Base-by-base conservation (phyloP, 2,888 invertebrate species). In the Dolichomitus sp. region DNA sequence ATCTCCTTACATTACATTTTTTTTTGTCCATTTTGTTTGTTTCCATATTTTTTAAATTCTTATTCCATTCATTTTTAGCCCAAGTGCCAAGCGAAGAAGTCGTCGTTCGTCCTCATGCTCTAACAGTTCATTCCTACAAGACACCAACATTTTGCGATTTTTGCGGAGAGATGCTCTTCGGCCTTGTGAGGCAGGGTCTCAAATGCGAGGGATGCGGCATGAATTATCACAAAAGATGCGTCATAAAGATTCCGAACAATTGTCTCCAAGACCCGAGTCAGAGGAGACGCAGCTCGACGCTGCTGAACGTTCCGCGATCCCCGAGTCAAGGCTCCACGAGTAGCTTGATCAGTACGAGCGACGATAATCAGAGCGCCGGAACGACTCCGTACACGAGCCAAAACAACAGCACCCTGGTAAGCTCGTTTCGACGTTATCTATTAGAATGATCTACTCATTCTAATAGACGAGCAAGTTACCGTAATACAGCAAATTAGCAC, bases 81-180 rank as follows among this genome's bases (percentile, higher is more conserved):
- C 95, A 95, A 93, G 94, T 95, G 85, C 95, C 94, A 85, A 93
- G 91, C 50, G 94, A 94, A 87, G 94, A 94, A 86, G 94, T 96
- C 91, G 96, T 96, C 82, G 95, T 97, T 89, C 96, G 98, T 93
- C 98, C 99, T 74, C 99, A 99, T 95, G 96, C 98, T 87, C 96
- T 99, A 78, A 96, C 97, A 88, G 99, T 99, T 87, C 99, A 99
- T 95, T 99, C 99, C 33, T 99, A 99, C 95, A 99, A 99, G 95
- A 97, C 98, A 87, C 99, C 99, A 84, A 99, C 99, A 85, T 99
- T 99, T 95, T 99, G 99, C 95, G 99, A 99, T 95, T 99, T 99
- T 95, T 99, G 99, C 94, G 99, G 99, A 48, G 99, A 99, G 95
- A 99, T 99, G 98, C 96, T 99, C 42, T 99, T 99, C 95, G 99